Conservation (phyloP, 2,797 vertebrate species). For the Catharus ustulatus region DNA sequence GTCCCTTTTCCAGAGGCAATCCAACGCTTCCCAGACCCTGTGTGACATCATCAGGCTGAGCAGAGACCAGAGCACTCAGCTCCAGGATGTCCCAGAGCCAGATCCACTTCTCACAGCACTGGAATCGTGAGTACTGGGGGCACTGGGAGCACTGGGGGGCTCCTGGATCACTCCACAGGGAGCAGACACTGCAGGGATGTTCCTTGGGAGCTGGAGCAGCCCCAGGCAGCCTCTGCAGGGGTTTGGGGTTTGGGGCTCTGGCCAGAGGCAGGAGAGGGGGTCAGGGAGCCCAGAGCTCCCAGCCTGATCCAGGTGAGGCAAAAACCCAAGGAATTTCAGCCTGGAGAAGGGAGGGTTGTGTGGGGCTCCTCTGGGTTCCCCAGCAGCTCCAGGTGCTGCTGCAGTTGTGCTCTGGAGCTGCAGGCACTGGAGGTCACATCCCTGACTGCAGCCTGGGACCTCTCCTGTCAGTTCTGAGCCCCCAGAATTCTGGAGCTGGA, state of each 20-base stretch:
- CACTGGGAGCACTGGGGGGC: background rate
- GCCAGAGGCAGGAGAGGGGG: background rate
- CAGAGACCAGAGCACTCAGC: conserved; percentile 93
- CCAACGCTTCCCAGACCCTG: conserved; percentile 95
- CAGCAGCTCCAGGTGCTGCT: background rate
- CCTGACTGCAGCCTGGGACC: background rate
- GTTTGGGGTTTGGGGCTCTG: background rate
- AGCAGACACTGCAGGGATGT: background rate
- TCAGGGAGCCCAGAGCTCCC: background rate
- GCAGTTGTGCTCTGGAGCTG: background rate
- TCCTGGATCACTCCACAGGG: rapidly evolving
- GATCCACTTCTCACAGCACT: conserved; percentile 90
- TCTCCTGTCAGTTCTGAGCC: background rate
- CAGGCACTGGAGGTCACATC: background rate
- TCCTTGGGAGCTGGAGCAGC: background rate
- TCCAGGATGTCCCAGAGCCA: conserved; percentile 87
- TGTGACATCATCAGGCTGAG: conserved; percentile 95
- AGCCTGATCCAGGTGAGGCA: background rate
- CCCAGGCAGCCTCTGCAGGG: background rate
- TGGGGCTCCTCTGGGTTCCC: too few species aligned
- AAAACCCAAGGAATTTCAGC: background rate
- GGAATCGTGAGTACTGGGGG: conserved; percentile 89
- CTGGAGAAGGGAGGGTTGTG: background rate
- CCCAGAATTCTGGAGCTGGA: background rate
- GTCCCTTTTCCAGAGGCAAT: conserved; percentile 79